phyloP scores from a whole-genome alignment of 2,888 invertebrate genomes.

The Cataglyphis albicans region DNA sequence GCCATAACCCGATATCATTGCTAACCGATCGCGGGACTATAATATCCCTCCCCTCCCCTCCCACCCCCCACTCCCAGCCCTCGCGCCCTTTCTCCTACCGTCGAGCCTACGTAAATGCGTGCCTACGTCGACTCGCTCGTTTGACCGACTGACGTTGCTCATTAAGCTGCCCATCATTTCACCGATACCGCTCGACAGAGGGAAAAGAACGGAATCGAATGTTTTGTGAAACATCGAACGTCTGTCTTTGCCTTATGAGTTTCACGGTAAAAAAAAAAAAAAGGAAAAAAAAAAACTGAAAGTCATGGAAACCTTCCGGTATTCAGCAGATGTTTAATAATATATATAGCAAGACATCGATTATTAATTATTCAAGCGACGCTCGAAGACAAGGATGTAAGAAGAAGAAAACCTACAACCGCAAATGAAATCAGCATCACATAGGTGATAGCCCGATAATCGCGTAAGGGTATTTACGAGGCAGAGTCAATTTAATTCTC shows the following conservation, averaged over 20 bases:
- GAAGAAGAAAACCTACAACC: background rate
- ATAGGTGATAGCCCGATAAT: constrained; percentile 29
- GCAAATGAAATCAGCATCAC: constrained; percentile 44
- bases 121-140: constrained; percentile 50
- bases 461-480: constrained; percentile 44
- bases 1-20: constrained; percentile 77
- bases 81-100: background rate
- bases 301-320: background rate
- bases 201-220: background rate
- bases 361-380: constrained; percentile 1
- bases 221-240: background rate
- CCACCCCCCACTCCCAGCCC: background rate
- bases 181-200: background rate
- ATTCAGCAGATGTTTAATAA: background rate
- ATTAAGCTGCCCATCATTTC: constrained; percentile 31
- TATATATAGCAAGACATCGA: background rate
- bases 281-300: background rate
- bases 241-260: background rate
- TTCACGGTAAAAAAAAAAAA: background rate
- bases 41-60: background rate
- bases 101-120: background rate
- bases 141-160: constrained; percentile 58
- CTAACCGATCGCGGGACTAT: constrained; percentile 66
- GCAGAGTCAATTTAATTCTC: constrained; percentile 49
- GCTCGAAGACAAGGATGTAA: background rate